Conservation (phyloP, 2,113 vertebrate species). For the Cebus imitator region DNA sequence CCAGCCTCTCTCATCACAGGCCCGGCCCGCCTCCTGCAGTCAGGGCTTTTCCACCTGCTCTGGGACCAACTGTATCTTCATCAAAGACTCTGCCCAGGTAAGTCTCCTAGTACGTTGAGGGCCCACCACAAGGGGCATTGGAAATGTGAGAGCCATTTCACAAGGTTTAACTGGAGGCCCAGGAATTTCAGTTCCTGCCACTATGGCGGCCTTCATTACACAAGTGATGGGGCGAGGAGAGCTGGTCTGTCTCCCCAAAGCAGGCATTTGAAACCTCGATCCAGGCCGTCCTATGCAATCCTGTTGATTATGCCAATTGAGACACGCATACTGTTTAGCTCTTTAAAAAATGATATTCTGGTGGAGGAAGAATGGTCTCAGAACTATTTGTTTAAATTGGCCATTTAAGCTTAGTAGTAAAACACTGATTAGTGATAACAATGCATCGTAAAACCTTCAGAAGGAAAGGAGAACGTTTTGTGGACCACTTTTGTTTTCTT, state of each 20-base stretch:
- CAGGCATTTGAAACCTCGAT: accelerated
- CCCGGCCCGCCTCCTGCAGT: neutral
- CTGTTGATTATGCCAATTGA: too few relatives aligned
- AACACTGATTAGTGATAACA: too few relatives aligned
- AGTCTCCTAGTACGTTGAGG: neutral
- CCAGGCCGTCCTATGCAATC: accelerated
- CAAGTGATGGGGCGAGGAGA: accelerated
- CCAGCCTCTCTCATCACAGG: neutral
- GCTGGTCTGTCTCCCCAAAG: accelerated
- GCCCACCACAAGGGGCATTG: too few relatives aligned
- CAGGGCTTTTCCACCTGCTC: too few relatives aligned
- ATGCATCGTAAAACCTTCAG: too few relatives aligned
- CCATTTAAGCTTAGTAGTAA: too few relatives aligned
- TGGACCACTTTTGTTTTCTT: too few relatives aligned
- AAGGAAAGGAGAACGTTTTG: too few relatives aligned
- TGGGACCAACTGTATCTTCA: neutral
- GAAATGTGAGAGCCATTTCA: accelerated
- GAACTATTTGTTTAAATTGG: too few relatives aligned
- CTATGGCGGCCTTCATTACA: accelerated
- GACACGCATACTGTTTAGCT: too few relatives aligned
- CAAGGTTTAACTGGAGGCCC: accelerated
- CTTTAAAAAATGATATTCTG: neutral
- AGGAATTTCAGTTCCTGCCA: neutral
- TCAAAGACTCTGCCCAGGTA: neutral
- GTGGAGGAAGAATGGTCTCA: too few relatives aligned